Evolutionary conservation across 2,888 invertebrate species (phyloP), one percentile per base, ranked within the genome.

Genomic region (Ommatoiulus sabulosus): DNA sequence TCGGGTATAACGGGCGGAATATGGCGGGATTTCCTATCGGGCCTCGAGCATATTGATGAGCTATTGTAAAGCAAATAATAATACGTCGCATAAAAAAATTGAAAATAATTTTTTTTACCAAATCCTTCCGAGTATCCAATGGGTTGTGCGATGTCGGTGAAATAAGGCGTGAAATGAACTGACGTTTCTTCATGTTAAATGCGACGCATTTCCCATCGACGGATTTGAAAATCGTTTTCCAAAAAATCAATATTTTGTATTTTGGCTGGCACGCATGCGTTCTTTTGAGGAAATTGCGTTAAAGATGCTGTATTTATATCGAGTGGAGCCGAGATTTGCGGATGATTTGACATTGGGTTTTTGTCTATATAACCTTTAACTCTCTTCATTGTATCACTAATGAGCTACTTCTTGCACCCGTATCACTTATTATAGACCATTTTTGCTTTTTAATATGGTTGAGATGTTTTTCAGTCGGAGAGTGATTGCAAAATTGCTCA

Each of bases 61-160:
- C 17, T 63, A 63, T 63, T 63, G 63, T 63, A n/a, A 63, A 6
- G 63, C 63, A 63, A 63, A 63, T 63, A 63, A 63, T 63, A n/a
- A 63, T 63, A 63, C 5, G n/a, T n/a, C 12, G 3, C n/a, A 15
- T n/a, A n/a, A n/a, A 63, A 63, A 63, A n/a, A 63, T 63, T 63
- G 63, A 63, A 63, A 63, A 63, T 63, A 63, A 63, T 63, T 63
- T 63, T 17, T 17, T n/a, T n/a, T n/a, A n/a, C 52, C 12, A 52
- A 15, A 52, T 52, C 52, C 6, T 52, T 52, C 15, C 24, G 20
- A 72, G 24, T 24, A 6, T 72, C 8, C 72, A 24, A 72, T 20
- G 10, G 72, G 24, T 72, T 72, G 72, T 72, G 72, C 24, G 24
- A 72, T 24, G 72, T 24, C 24, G 72, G 72, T 72, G 72, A 72